These are phyloP conservation scores for Pycnomerus fuliginosus DNA, from an alignment of 2,888 invertebrate genomes.

Conservation along the genomic window DNA sequence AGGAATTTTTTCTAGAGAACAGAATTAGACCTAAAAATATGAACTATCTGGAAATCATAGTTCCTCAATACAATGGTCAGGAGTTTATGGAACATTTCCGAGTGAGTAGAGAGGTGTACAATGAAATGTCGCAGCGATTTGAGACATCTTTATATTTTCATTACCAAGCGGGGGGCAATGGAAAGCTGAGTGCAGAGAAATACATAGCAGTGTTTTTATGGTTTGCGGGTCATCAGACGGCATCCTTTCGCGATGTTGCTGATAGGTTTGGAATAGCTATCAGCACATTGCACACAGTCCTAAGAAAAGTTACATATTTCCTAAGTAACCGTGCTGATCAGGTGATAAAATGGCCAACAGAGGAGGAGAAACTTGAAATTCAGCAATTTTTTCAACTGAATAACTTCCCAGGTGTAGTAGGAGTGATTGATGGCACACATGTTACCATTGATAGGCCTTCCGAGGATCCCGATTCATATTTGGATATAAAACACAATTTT, in stretches of 20 bases:
- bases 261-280: slow-evolving; percentile 21
- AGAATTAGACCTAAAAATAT: slow-evolving; percentile 10
- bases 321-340: neutral
- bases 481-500: no score
- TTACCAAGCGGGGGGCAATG: no score
- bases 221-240: no score
- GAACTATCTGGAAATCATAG: slow-evolving; percentile 12
- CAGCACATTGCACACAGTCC: slow-evolving; percentile 15
- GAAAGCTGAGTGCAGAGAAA: no score
- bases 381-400: neutral
- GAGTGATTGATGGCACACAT: slow-evolving; percentile 1
- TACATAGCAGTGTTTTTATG: no score
- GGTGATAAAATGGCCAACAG: neutral
- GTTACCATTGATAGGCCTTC: no score
- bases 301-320: slow-evolving; percentile 6
- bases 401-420: neutral
- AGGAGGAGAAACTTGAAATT: neutral
- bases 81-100: slow-evolving; percentile 21
- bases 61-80: slow-evolving; percentile 10
- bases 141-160: no score
- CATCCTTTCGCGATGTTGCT: slow-evolving; percentile 22
- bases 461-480: no score
- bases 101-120: slow-evolving; percentile 10
- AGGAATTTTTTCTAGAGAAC: no score
- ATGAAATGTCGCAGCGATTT: slow-evolving; percentile 4